Conservation (phyloP, 2,797 vertebrate genomes). For the Carduelis carduelis region DNA sequence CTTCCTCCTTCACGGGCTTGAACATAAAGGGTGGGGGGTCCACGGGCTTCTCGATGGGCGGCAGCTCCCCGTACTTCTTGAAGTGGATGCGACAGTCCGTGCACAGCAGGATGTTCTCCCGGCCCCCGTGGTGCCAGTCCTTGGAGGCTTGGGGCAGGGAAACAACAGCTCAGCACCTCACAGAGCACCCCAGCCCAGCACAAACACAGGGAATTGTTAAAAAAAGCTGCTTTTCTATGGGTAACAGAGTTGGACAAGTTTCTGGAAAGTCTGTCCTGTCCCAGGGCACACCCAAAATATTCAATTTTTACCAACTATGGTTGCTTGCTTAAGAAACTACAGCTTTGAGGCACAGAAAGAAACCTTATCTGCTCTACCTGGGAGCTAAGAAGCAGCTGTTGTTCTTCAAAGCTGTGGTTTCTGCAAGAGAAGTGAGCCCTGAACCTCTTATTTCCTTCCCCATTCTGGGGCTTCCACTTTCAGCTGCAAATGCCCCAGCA, state of each 20-base stretch:
- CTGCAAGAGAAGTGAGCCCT: neutral
- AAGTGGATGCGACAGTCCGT: slow-evolving; percentile 98
- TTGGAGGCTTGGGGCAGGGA: slow-evolving; percentile 83
- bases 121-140: slow-evolving; percentile 99
- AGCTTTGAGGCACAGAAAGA: neutral
- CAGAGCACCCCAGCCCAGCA: neutral
- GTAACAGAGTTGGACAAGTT: neutral
- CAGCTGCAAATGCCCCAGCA: neutral
- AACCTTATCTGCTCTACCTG: neutral
- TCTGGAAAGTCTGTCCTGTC: neutral
- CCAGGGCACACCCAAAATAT: neutral
- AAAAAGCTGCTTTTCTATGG: neutral
- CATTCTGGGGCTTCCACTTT: neutral
- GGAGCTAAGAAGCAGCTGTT: neutral
- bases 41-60: slow-evolving; percentile 97
- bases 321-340: neutral
- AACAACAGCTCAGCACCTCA: neutral
- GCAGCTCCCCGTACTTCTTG: slow-evolving; percentile 99
- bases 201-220: accelerated
- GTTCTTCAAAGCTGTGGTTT: neutral
- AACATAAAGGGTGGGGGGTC: slow-evolving; percentile 99
- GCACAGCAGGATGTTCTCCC: slow-evolving; percentile 97
- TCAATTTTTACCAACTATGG: neutral
- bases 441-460: neutral
- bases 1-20: slow-evolving; percentile 99